Conservation (phyloP, 1,140 invertebrate species). For the Galendromus occidentalis region DNA sequence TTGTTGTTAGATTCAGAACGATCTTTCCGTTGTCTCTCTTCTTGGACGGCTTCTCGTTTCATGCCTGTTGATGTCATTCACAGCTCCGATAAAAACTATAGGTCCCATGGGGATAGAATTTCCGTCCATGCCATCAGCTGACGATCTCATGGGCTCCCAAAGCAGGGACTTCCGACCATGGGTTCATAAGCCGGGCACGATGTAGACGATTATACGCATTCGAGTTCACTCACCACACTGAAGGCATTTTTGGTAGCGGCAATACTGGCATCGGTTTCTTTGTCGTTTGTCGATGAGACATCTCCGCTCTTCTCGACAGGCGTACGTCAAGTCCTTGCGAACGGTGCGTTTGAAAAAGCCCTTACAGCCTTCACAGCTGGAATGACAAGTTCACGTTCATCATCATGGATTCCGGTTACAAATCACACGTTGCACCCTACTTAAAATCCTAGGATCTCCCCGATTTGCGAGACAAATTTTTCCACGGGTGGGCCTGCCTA, state of each 20-base stretch:
- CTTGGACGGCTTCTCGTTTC: conserved; percentile 34
- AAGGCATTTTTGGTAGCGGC: conserved; percentile 84
- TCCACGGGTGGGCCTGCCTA: no score
- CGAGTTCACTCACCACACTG: background rate
- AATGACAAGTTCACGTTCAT: no score
- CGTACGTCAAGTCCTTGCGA: conserved; percentile 89
- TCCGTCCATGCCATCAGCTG: conserved; percentile 11
- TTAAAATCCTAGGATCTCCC: no score
- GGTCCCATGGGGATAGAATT: background rate
- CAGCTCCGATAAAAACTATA: no score
- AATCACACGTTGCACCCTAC: no score
- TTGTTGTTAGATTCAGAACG: conserved; percentile 48
- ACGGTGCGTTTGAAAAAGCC: conserved; percentile 98
- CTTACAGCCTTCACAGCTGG: conserved; percentile 56
- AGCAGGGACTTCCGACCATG: background rate
- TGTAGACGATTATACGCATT: no score
- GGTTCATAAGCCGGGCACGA: no score
- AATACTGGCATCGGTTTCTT: conserved; percentile 93
- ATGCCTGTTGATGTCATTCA: conserved; percentile 2
- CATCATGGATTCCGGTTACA: no score
- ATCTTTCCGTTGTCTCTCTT: conserved; percentile 49
- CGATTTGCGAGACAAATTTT: no score
- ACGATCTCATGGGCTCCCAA: background rate
- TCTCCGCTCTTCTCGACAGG: conserved; percentile 84
- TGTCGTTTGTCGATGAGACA: conserved; percentile 97